Conservation (phyloP, 2,113 vertebrate genomes). For the Rhipidura dahli region DNA sequence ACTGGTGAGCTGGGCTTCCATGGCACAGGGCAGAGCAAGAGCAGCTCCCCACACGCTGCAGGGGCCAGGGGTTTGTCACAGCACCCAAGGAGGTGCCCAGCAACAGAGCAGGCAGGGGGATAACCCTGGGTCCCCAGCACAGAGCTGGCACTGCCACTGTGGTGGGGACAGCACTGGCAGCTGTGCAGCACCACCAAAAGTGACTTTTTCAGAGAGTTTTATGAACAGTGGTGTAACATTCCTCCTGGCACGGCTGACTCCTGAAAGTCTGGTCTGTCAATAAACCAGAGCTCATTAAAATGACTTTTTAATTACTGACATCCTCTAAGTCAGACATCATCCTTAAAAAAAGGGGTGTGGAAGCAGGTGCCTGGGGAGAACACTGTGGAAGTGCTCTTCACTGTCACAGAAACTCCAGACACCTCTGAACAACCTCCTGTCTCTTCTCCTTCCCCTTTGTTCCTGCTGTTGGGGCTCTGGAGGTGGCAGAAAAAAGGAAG, state of each 20-base stretch:
- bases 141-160: not conserved
- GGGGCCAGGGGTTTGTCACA: not conserved
- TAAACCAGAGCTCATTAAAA: not conserved
- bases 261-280: not conserved
- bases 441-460: not conserved
- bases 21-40: not conserved
- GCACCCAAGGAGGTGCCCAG: not conserved
- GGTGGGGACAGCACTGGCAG: not conserved
- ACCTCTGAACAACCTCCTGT: fast-evolving
- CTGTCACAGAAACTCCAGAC: not conserved
- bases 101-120: not conserved
- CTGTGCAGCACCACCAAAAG: not conserved
- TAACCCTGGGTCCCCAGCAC: not conserved
- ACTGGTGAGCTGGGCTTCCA: not conserved
- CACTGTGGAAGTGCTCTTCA: not conserved
- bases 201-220: not conserved
- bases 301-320: not conserved
- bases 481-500: not conserved
- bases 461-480: not conserved
- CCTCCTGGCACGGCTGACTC: not conserved
- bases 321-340: not conserved
- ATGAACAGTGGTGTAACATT: not conserved
- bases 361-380: not conserved
- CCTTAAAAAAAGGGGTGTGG: not conserved
- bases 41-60: not conserved